phyloP scores from a whole-genome alignment of 2,888 invertebrate genomes.

The Cerastoderma edule region DNA sequence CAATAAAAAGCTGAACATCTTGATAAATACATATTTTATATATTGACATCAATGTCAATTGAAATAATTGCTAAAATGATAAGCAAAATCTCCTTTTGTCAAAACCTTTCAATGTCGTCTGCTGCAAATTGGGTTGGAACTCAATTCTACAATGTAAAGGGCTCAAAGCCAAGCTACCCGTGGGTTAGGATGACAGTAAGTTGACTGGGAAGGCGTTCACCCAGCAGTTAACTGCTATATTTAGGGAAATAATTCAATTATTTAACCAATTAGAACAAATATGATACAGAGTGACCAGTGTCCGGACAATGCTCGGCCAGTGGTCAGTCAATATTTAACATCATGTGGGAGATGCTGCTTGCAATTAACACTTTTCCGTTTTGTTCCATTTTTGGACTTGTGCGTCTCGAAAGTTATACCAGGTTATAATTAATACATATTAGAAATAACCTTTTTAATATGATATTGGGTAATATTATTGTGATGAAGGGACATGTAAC shows the following conservation, averaged over 20 bases:
- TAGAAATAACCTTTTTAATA: no score
- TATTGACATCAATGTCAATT: no score
- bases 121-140: neutral
- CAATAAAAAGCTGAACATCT: no score
- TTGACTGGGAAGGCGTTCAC: constrained; percentile 1
- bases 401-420: no score
- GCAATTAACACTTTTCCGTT: no score
- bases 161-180: neutral
- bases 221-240: constrained; percentile 10
- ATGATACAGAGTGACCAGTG: constrained; percentile 9
- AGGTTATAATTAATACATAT: no score
- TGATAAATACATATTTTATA: no score
- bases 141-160: neutral
- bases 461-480: no score
- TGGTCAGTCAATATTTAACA: constrained; percentile 24
- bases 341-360: constrained; percentile 4
- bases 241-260: constrained; percentile 17
- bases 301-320: neutral
- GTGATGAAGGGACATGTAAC: no score
- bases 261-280: constrained; percentile 12
- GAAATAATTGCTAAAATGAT: neutral
- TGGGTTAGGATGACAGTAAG: neutral
- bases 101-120: neutral
- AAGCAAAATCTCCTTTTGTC: constrained; percentile 4
- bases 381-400: no score